A percentile compares a stretch with the other conserved stretches of the same genome.
phyloP scores from a whole-genome alignment of 2,797 vertebrate genomes.

The Threskiornis aethiopicus region DNA sequence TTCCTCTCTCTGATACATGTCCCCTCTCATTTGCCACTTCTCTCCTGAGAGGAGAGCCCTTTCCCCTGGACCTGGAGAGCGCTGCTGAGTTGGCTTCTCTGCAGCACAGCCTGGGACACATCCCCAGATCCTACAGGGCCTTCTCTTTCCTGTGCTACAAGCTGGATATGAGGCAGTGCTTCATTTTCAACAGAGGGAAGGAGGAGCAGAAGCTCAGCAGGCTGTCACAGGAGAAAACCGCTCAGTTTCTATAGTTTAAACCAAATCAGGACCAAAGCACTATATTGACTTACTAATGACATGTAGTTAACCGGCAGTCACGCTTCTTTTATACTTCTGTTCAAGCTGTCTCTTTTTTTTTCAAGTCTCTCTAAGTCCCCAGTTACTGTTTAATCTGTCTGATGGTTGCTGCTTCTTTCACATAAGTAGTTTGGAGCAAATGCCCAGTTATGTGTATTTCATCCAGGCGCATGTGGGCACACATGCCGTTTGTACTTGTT shows the following conservation, averaged over 20 bases:
- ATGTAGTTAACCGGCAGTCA: neutral
- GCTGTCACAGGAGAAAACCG: neutral
- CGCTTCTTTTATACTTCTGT: neutral
- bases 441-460: neutral
- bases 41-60: neutral
- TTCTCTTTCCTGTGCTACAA: neutral
- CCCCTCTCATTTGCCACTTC: neutral
- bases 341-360: neutral
- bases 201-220: neutral
- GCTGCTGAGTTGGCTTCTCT: neutral
- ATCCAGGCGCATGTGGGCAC: neutral
- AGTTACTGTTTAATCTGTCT: neutral
- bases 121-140: neutral
- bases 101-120: neutral
- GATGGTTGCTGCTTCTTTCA: neutral
- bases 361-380: neutral
- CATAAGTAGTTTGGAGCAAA: neutral
- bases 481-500: neutral
- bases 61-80: neutral
- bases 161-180: neutral
- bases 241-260: neutral
- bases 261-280: neutral
- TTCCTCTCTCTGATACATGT: neutral
- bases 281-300: neutral
- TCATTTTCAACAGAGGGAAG: neutral